Evolutionary conservation across 2,797 vertebrate species (phyloP).

Genomic region (Neostethus bicornis): DNA sequence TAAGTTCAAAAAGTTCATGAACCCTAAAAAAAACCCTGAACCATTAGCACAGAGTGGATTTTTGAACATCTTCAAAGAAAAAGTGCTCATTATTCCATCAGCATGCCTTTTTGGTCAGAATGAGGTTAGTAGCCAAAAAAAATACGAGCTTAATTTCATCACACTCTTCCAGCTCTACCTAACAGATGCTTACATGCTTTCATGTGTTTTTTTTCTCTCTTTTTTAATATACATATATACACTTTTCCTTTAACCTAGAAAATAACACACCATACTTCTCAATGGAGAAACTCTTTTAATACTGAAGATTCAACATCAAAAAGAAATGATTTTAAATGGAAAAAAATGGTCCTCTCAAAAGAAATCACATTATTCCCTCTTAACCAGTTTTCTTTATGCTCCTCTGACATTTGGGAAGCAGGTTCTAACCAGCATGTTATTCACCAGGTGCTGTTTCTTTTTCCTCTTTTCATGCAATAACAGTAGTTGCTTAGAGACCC

Average conservation of each 20-base stretch:
- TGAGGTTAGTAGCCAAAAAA: conserved; percentile 9
- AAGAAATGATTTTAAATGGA: conserved; percentile 12
- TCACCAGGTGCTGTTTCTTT: conserved; percentile 26
- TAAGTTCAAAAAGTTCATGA: not conserved
- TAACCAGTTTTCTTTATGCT: not conserved
- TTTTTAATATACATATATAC: too few relatives aligned
- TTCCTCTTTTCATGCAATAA: conserved; percentile 41
- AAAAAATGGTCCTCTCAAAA: not conserved
- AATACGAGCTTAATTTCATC: not conserved
- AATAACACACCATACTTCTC: not conserved
- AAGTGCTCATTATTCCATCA: not conserved
- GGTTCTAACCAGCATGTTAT: conserved; percentile 32
- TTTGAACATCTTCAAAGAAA: not conserved
- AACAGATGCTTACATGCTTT: not conserved
- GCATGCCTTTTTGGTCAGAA: not conserved
- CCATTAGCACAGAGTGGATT: not conserved
- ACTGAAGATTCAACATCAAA: conserved; percentile 3
- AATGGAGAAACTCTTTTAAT: not conserved
- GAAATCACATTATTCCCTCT: conserved; percentile 15
- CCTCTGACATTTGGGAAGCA: conserved; percentile 12
- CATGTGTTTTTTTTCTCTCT: not conserved
- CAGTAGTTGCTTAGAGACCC: conserved; percentile 75
- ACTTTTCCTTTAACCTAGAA: not conserved
- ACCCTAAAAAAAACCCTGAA: not conserved
- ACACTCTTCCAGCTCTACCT: conserved; percentile 6